Percentiles rank a stretch among this genome's conserved stretches.
Evolutionary conservation across 2,888 invertebrate species (phyloP).

Genomic region (Luffia ferchaultella): DNA sequence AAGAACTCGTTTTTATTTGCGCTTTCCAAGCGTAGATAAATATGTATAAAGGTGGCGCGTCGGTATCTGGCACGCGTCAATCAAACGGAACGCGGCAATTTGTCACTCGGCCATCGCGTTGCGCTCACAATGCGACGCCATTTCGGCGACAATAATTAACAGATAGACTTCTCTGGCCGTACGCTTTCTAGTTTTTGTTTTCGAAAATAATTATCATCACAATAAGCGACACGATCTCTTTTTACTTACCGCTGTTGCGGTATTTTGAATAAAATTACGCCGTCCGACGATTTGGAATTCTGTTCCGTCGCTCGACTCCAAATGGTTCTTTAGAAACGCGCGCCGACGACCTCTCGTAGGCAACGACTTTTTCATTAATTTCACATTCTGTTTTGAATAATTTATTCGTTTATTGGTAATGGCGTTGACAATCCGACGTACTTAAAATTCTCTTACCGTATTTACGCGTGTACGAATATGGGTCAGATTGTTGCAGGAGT

Average conservation of each 20-base stretch:
- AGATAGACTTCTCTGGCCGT: conserved; percentile 52
- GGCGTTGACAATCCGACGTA: background rate
- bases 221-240: conserved; percentile 58
- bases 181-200: conserved; percentile 65
- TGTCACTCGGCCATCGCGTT: conserved; percentile 59
- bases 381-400: conserved; percentile 1
- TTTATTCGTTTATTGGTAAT: background rate
- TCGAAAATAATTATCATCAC: conserved; percentile 63
- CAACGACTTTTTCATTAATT: conserved; percentile 2
- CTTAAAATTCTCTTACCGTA: background rate
- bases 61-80: conserved; percentile 63
- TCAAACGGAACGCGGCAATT: conserved; percentile 57
- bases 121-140: conserved; percentile 53
- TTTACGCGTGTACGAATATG: no score
- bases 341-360: background rate
- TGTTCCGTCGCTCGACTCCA: conserved; percentile 19
- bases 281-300: conserved; percentile 44
- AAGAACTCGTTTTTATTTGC: conserved; percentile 58
- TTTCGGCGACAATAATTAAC: conserved; percentile 65
- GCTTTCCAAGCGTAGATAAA: conserved; percentile 62
- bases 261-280: conserved; percentile 60
- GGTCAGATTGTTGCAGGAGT: background rate
- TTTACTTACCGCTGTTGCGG: conserved; percentile 59
- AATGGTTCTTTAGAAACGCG: conserved; percentile 28
- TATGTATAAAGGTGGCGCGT: conserved; percentile 46